Percentiles rank a stretch among this genome's conserved stretches.
These are phyloP conservation scores for Prorops nasuta DNA, from an alignment of 1,140 invertebrate genomes.

Conservation along the genomic window DNA sequence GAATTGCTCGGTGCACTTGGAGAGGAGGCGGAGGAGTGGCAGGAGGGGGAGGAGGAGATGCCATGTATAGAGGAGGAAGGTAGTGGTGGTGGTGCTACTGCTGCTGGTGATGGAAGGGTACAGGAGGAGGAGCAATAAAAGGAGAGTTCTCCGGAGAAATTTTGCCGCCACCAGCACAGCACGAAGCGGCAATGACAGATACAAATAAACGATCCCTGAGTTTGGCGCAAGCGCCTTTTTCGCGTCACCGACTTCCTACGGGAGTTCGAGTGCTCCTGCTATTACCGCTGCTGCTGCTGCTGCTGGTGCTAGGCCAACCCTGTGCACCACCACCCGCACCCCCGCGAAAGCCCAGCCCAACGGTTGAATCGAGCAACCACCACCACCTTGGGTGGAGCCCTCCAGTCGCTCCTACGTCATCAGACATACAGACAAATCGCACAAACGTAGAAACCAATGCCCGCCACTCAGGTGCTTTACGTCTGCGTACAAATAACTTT, in stretches of 20 bases:
- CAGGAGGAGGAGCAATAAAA: conserved; percentile 13
- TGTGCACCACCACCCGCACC: neutral
- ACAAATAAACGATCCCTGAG: conserved; percentile 52
- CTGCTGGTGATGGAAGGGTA: conserved; percentile 1
- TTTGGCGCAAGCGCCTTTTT: conserved; percentile 38
- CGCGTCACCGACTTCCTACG: neutral
- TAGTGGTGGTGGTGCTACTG: no score
- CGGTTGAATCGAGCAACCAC: conserved; percentile 9
- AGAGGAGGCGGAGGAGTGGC: conserved; percentile 2
- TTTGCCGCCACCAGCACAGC: no score
- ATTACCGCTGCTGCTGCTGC: no score
- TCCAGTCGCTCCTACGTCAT: conserved; percentile 37
- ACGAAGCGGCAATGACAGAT: conserved; percentile 56
- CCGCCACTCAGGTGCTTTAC: conserved; percentile 28
- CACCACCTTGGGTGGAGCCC: conserved; percentile 49
- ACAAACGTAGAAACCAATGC: conserved; percentile 55
- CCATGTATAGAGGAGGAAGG: neutral
- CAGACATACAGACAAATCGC: conserved; percentile 49
- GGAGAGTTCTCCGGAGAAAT: conserved; percentile 17
- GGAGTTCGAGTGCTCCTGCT: neutral
- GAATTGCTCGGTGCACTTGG: no score
- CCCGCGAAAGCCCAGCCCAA: neutral
- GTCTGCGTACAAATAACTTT: conserved; percentile 36
- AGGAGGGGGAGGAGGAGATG: conserved; percentile 16
- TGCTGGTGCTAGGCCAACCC: no score